Evolutionary conservation across 2,113 vertebrate genomes (phyloP).

Genomic region (Podiceps cristatus): DNA sequence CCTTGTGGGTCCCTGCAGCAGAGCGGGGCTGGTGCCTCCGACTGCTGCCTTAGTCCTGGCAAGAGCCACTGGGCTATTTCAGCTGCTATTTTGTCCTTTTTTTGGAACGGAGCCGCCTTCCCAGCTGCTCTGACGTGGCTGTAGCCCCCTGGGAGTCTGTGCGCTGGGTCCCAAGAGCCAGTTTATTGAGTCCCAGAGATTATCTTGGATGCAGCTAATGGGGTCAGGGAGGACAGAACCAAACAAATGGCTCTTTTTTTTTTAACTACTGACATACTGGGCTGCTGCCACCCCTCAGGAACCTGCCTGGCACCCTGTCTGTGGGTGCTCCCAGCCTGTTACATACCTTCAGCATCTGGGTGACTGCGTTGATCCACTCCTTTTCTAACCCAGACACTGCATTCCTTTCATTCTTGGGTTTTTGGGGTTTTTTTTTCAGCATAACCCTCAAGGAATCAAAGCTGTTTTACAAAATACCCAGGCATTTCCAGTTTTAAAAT

Average conservation of each 20-base stretch:
- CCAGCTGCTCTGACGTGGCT: background rate
- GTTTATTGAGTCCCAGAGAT: background rate
- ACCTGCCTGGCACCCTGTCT: background rate
- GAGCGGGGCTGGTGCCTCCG: background rate
- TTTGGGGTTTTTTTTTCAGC: background rate
- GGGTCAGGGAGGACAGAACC: background rate
- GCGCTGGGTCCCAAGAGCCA: fast-evolving
- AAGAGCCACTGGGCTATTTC: background rate
- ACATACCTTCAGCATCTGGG: background rate
- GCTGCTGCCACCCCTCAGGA: background rate
- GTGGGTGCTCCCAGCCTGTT: background rate
- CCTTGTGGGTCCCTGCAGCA: background rate
- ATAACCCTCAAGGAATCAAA: background rate
- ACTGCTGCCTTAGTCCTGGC: background rate
- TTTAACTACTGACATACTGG: background rate
- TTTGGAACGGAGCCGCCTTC: background rate
- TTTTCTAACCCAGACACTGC: background rate
- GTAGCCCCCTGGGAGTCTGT: background rate
- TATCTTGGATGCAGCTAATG: background rate
- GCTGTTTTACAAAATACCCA: background rate
- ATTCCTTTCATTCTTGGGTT: background rate
- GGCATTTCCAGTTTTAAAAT: background rate
- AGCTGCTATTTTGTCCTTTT: background rate
- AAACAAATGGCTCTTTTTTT: background rate
- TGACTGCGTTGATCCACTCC: background rate